Conservation (phyloP, 2,113 vertebrate species). For the Solea solea region DNA sequence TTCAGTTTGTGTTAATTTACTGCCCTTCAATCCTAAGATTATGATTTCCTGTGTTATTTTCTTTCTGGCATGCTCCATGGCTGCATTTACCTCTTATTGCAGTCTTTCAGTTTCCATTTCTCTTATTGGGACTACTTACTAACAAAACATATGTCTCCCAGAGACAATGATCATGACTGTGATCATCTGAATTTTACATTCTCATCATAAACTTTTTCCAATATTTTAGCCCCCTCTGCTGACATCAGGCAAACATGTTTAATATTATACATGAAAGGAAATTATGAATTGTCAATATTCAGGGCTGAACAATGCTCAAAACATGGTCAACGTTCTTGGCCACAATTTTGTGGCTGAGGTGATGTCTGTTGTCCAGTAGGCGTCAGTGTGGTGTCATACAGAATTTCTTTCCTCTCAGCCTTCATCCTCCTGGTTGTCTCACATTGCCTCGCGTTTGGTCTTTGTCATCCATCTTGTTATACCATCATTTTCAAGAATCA, state of each 20-base stretch:
- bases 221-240: too few species aligned
- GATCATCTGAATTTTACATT: not conserved
- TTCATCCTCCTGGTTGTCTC: constrained; percentile 55
- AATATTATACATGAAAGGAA: not conserved
- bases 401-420: constrained; percentile 30
- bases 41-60: constrained; percentile 8
- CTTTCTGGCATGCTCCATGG: constrained; percentile 21
- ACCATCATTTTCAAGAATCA: constrained; percentile 32
- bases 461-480: constrained; percentile 72
- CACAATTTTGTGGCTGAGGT: not conserved
- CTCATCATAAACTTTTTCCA: too few species aligned
- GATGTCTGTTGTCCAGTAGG: constrained; percentile 63
- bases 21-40: constrained; percentile 4
- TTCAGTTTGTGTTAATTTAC: not conserved
- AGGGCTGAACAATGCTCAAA: not conserved
- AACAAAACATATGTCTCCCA: not conserved
- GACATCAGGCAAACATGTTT: not conserved
- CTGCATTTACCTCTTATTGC: constrained; percentile 23
- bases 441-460: constrained; percentile 22
- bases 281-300: not conserved
- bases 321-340: not conserved
- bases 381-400: constrained; percentile 67
- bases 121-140: not conserved
- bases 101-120: constrained; percentile 2
- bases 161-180: not conserved